Evolutionary conservation across 2,113 vertebrate species (phyloP), one percentile per base, ranked within the genome.

Genomic region (Sebastes schlegelii): DNA sequence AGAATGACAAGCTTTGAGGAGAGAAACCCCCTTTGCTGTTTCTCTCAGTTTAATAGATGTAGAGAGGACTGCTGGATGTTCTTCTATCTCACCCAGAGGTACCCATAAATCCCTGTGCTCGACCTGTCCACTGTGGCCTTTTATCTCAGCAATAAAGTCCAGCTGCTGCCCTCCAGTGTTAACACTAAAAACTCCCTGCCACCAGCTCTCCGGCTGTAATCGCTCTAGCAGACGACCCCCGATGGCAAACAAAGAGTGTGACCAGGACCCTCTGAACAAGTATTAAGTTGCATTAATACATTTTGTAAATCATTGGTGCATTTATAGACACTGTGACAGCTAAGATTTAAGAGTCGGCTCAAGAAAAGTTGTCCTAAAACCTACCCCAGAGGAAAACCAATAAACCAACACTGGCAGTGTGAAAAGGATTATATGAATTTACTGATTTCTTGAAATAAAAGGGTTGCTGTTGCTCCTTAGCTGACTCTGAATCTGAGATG

Each of bases 61-160:
- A 60, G 2, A 40, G 55, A 45, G 49, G 21, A 10, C 43, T 52
- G 60, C 61, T 69, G 46, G 60, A 69, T 73, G 76, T 68, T 78
- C 72, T 70, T 63, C 52, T 72, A 40, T 79, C 66, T 83, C 72
- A 79, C 74, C 80, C 9, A 74, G 58, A 82, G 42, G 40, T 48
- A 13, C 57, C 76, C 75, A 92, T 91, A 89, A 93, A 91, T 91
- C 86, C 76, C 66, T 43, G 46, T 13, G 49, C 34, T 45, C 43
- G 58, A 64, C 79, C 83, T 77, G 74, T 85, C 76, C 60, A 46
- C 80, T 51, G 71, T 64, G 55, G 84, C 68, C 85, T 93, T 90
- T 92, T 71, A 92, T 91, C 86, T 87, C 64, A 26, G 58, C 85
- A 86, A 77, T 88, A 65, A 89, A 83, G 74, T 46, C 80, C 83